Evolutionary conservation across 2,888 invertebrate species (phyloP), one percentile per base, ranked within the genome.

Genomic region (Alcis repandata): DNA sequence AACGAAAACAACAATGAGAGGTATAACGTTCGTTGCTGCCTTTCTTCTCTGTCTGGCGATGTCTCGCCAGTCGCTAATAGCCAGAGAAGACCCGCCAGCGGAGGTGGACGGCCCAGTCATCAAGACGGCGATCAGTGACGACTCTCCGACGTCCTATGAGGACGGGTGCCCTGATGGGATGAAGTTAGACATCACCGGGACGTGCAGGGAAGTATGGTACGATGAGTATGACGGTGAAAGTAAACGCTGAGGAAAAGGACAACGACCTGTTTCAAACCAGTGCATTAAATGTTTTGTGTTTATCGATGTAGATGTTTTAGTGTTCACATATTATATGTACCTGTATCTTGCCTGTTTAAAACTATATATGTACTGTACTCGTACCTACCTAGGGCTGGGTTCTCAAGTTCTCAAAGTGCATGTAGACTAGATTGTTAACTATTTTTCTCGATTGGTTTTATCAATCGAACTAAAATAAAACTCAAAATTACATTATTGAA

Each of bases 131-230:
- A 32, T 54, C 6, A 32, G 10, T 7, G 54, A 43, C 11, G 41
- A 54, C 9, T 54, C 54, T 2, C 54, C 54, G 13, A n/a, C 32
- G 22, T 54, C 17, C 17, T 54, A 41, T 11, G 19, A 54, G 8
- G 41, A 43, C 7, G 17, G 27, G 7, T 54, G 54, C 17, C 54
- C 54, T 32, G 22, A 41, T 0, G 41, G 41, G 6, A 7, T 43
- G 1, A 3, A 40, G 17, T 15, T 41, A 0, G 54, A 54, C 11
- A 6, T 38, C 13, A 17, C 17, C 6, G 54, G 54, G n/a, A 32
- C 13, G 11, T 54, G 54, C 41, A 41, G 54, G 15, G 43, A 43
- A 0, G 54, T 54, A 32, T 54, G 54, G 54, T 54, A 13, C 17
- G 41, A 54, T 0, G n/a, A 22, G n/a, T 53, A 40, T 40, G 54